A percentile compares a stretch with the other conserved stretches of the same genome.
Evolutionary conservation across 1,140 invertebrate genomes (phyloP).

Genomic region (Achroia grisella): DNA sequence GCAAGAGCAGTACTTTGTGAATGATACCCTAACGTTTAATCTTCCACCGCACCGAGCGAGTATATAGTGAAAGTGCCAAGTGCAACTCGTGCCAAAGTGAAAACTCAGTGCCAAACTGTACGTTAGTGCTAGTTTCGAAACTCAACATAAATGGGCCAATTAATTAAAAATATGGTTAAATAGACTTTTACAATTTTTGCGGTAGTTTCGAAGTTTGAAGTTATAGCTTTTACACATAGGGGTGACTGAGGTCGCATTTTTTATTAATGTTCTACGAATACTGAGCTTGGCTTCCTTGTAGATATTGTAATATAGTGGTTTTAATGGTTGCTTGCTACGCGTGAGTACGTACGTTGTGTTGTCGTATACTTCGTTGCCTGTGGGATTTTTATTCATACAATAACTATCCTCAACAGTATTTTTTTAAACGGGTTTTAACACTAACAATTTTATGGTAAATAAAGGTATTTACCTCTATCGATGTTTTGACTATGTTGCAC

Average conservation of each 20-base stretch:
- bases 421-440: too few species aligned
- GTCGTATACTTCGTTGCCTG: background rate
- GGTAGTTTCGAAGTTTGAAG: slow-evolving; percentile 32
- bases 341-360: slow-evolving; percentile 1
- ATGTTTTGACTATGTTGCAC: too few species aligned
- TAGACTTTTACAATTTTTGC: slow-evolving; percentile 32
- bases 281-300: slow-evolving; percentile 36
- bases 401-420: background rate
- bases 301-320: slow-evolving; percentile 25
- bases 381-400: background rate
- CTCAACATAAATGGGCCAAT: slow-evolving; percentile 50
- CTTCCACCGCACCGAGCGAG: slow-evolving; percentile 63
- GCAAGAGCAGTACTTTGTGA: slow-evolving; percentile 56
- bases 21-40: slow-evolving; percentile 63
- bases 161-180: slow-evolving; percentile 42
- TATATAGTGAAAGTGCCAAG: slow-evolving; percentile 36
- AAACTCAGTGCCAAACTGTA: slow-evolving; percentile 24
- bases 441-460: too few species aligned
- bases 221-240: slow-evolving; percentile 63
- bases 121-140: slow-evolving; percentile 24
- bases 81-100: slow-evolving; percentile 12
- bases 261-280: slow-evolving; percentile 24
- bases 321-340: slow-evolving; percentile 8
- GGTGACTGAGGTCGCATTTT: slow-evolving; percentile 23
- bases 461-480: too few species aligned